Evolutionary conservation across 2,888 invertebrate genomes (phyloP), one percentile per base, ranked within the genome.

Genomic region (Caenorhabditis sp.): DNA sequence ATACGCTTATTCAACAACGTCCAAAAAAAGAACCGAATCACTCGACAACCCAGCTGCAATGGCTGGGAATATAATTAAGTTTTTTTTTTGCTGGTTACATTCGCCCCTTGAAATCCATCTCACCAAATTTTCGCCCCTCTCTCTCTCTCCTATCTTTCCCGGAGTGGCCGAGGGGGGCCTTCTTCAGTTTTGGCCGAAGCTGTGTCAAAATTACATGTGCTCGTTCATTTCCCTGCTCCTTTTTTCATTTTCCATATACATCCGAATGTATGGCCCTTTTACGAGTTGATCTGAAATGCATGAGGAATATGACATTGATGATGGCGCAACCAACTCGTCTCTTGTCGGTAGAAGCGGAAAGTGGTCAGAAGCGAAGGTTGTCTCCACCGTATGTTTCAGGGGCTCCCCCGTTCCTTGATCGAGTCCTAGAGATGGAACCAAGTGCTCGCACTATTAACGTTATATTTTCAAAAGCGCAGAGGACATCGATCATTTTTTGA

Each of bases 201-300:
- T 19, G 47, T 47, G 47, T 47, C 47, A 47, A 47, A 47, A 47
- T 47, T 47, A 47, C 47, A 47, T 68, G 54, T 41, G 24, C 24
- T 44, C 47, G 26, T 63, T 44, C 56, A 61, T 35, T 26, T n/a
- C 59, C 44, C 31, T 10, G 6, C 12, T 35, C 35, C 47, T 19
- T 47, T 16, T 47, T 19, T 5, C 6, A 4, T n/a, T n/a, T n/a
- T 22, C 8, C 47, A 47, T 19, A 47, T 47, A 47, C 47, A n/a
- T 44, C 5, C 16, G 44, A 0, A 31, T 59, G 19, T 59, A 31
- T 31, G 28, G 16, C 38, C 38, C n/a, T n/a, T n/a, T 38, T 10
- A 35, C 14, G 59, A 14, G 35, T 31, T 59, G n/a, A 28, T 59
- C n/a, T 10, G 19, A 31, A 59, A 59, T 59, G 59, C 59, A 59